These are phyloP conservation scores for Ophion ellenae DNA, from an alignment of 2,888 invertebrate genomes.

Conservation along the genomic window DNA sequence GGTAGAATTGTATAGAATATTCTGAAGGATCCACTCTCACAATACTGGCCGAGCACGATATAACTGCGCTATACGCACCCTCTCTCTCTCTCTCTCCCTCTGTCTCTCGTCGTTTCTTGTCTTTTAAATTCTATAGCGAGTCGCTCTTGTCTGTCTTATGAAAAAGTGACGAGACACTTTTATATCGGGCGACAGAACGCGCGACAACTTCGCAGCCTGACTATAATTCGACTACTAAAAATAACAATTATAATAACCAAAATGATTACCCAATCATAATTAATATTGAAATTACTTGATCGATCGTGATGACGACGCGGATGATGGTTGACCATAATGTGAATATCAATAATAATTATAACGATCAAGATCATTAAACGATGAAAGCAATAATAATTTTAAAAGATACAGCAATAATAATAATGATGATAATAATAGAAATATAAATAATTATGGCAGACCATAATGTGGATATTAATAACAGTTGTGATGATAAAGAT, in stretches of 20 bases:
- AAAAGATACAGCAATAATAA: too few relatives aligned
- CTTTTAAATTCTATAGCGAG: constrained; percentile 43
- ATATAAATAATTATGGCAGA: too few relatives aligned
- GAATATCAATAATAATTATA: too few relatives aligned
- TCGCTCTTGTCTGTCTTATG: constrained; percentile 69
- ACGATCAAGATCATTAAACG: too few relatives aligned
- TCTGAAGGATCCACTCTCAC: constrained; percentile 69
- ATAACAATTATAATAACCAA: constrained; percentile 6
- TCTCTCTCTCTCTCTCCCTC: constrained; percentile 30
- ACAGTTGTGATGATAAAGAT: too few relatives aligned
- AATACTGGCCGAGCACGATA: constrained; percentile 60
- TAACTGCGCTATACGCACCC: constrained; percentile 32
- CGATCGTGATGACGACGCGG: too few relatives aligned
- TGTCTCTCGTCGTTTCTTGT: constrained; percentile 28
- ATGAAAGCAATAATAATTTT: too few relatives aligned
- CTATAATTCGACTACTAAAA: constrained; percentile 8
- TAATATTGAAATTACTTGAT: too few relatives aligned
- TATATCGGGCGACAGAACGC: constrained; percentile 57
- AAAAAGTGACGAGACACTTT: constrained; percentile 79
- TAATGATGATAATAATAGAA: too few relatives aligned
- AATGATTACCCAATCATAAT: not conserved
- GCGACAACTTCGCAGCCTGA: constrained; percentile 16
- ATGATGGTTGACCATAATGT: too few relatives aligned
- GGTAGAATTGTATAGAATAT: constrained; percentile 71
- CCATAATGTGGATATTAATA: too few relatives aligned